Base-by-base conservation (phyloP, 2,888 invertebrate species). In the Sarcophaga subvicina region DNA sequence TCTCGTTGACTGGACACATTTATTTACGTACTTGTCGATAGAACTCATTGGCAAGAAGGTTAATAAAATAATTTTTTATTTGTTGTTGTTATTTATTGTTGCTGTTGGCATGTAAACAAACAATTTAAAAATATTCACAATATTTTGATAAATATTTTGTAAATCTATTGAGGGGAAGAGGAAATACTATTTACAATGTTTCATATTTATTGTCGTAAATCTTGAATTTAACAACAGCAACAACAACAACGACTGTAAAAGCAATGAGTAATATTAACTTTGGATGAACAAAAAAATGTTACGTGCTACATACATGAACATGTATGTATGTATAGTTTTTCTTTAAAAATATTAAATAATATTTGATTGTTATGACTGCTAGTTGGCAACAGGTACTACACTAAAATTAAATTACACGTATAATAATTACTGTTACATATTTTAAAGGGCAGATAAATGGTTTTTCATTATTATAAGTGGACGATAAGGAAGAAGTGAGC, bases 21-120 rank as follows among this genome's bases (percentile, higher is more conserved):
- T 8, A 37, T 37, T 37, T 10, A 37, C 10, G 0, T 37, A 10
- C 37, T 10, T 2, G 1, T 37, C 37, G 2, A 10, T 37, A 37
- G 8, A 37, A 10, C 63, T 82, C 59, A 64, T 70, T 71, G 64
- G 54, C 45, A 82, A 82, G 76, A 76, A 76, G 70, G 76, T 77
- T 82, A 82, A 77, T 77, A 64, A 64, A 76, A 76, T 63, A 82
- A 70, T 22, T 76, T 64, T 76, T 82, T 62, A 14, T 64, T 27
- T 69, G 12, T 17, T 63, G 8, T 70, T 63, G 6, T 4, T 64
- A 27, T 14, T 17, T 66, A 37, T 27, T 66, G 22, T 80, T 66
- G 22, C 60, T 82, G 76, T 64, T 71, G 70, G 70, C 64, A 70
- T 64, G 70, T 76, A 82, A 82, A 76, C 76, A 77, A 77, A 82